Evolutionary conservation across 2,888 invertebrate genomes (phyloP).

Genomic region (Scaptomyza parva): DNA sequence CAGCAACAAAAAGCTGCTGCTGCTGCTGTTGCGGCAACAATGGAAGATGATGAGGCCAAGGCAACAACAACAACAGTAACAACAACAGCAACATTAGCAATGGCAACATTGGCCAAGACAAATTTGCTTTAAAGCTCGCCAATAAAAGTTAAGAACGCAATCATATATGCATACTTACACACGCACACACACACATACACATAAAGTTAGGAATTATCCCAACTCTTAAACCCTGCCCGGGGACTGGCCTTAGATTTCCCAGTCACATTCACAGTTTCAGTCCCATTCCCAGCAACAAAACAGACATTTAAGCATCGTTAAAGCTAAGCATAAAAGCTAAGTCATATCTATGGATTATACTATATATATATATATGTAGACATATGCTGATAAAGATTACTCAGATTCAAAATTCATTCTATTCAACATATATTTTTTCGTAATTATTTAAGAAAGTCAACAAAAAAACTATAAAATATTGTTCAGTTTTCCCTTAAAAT

Average conservation of each 20-base stretch:
- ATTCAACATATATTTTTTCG: background rate
- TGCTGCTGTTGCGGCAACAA: conserved; percentile 40
- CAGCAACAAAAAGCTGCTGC: conserved; percentile 48
- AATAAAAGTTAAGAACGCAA: conserved; percentile 76
- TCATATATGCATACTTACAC: conserved; percentile 61
- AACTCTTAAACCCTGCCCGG: background rate
- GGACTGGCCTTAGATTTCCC: conserved; percentile 21
- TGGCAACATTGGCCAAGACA: conserved; percentile 70
- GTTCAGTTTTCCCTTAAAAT: background rate
- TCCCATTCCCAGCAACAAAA: conserved; percentile 35
- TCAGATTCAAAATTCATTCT: conserved; percentile 11
- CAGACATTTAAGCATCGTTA: conserved; percentile 50
- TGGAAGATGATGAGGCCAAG: conserved; percentile 63
- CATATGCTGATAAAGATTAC: conserved; percentile 12
- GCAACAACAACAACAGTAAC: conserved; percentile 44
- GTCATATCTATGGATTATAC: conserved; percentile 3
- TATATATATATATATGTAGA: conserved; percentile 3
- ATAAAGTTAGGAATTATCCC: conserved; percentile 46
- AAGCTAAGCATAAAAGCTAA: conserved; percentile 20
- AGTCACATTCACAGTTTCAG: conserved; percentile 28
- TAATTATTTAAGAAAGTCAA: background rate
- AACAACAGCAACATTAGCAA: conserved; percentile 16
- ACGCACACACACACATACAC: conserved; percentile 34
- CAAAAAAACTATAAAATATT: no score
- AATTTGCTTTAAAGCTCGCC: conserved; percentile 80